Evolutionary conservation across 2,888 invertebrate genomes (phyloP).

Genomic region (Drosophila dives): DNA sequence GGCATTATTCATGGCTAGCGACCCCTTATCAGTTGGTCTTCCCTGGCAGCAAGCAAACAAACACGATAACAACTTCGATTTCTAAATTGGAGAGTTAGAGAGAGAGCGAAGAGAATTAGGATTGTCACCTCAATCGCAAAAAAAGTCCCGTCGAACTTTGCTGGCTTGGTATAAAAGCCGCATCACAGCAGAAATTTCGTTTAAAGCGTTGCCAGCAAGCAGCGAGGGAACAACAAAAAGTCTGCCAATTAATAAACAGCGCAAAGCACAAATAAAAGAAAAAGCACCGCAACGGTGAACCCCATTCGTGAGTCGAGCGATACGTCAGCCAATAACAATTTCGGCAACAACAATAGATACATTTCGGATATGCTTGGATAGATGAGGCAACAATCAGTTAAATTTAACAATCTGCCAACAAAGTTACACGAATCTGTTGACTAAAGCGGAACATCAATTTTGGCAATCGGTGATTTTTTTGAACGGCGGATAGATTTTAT

Average conservation of each 20-base stretch:
- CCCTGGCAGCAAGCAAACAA: constrained; percentile 19
- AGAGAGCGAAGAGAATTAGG: constrained; percentile 16
- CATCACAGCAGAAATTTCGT: constrained; percentile 28
- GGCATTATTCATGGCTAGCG: constrained; percentile 44
- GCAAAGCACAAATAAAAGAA: constrained; percentile 4
- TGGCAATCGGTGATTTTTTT: constrained; percentile 59
- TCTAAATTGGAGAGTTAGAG: neutral
- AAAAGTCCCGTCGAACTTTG: constrained; percentile 56
- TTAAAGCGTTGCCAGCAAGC: constrained; percentile 51
- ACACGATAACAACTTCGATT: constrained; percentile 16
- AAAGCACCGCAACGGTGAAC: constrained; percentile 51
- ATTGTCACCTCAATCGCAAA: constrained; percentile 32
- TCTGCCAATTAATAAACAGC: constrained; percentile 3
- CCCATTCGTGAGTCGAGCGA: constrained; percentile 32
- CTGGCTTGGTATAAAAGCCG: constrained; percentile 63
- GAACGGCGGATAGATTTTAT: constrained; percentile 51
- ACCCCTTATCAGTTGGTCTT: constrained; percentile 41
- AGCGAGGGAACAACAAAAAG: constrained; percentile 24
- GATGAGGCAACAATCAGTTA: constrained; percentile 26
- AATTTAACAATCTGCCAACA: constrained; percentile 7
- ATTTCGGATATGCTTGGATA: constrained; percentile 52
- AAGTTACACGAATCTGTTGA: constrained; percentile 36
- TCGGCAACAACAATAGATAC: constrained; percentile 31
- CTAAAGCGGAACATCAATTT: constrained; percentile 30
- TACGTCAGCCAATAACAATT: constrained; percentile 32